Evolutionary conservation across 1,140 invertebrate genomes (phyloP).

Genomic region (Physella acuta): DNA sequence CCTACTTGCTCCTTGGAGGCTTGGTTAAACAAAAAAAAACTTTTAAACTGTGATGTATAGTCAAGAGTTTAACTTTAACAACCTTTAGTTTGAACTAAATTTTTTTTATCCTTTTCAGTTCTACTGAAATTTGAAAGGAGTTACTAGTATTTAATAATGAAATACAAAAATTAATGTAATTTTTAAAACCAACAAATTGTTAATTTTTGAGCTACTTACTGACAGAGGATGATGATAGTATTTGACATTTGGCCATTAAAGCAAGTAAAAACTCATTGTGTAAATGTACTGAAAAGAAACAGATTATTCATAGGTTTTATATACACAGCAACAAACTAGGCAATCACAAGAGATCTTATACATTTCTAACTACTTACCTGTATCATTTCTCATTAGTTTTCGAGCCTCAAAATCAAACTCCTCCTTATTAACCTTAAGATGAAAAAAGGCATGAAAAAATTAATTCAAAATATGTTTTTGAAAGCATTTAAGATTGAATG

Average conservation of each 20-base stretch:
- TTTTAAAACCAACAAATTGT: neutral
- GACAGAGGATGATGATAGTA: slow-evolving; percentile 56
- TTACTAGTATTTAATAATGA: no score
- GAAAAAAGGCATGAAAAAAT: neutral
- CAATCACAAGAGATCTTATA: neutral
- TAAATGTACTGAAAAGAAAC: slow-evolving; percentile 65
- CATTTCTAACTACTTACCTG: neutral
- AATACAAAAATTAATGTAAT: no score
- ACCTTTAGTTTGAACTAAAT: no score
- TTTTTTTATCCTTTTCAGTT: no score
- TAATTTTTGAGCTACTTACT: slow-evolving; percentile 39
- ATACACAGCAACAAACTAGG: neutral
- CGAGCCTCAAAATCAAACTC: slow-evolving; percentile 22
- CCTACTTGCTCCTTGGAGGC: neutral
- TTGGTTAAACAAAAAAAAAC: neutral
- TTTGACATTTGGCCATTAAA: slow-evolving; percentile 77
- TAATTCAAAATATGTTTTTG: neutral
- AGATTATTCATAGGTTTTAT: neutral
- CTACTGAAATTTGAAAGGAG: no score
- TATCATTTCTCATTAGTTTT: slow-evolving; percentile 17
- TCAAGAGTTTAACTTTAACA: no score
- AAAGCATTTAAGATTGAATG: neutral
- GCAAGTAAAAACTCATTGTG: slow-evolving; percentile 83
- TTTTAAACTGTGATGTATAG: neutral
- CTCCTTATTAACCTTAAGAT: slow-evolving; percentile 11